Evolutionary conservation across 2,797 vertebrate species (phyloP).

Genomic region (Characodon lateralis): DNA sequence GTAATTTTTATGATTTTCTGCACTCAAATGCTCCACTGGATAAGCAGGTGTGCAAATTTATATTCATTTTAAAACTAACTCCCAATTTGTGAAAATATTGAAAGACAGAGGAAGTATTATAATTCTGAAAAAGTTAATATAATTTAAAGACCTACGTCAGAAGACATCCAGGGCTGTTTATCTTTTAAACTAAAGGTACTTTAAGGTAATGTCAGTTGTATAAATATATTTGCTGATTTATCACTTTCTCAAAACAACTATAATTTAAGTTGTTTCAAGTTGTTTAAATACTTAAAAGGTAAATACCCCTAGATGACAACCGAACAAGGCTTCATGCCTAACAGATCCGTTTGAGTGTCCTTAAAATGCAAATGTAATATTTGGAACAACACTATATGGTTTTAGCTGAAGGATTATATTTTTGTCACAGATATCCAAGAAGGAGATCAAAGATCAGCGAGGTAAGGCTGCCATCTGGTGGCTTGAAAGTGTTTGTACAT

Average conservation of each 20-base stretch:
- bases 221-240: not conserved
- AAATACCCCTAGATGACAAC: not conserved
- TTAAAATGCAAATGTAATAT: not conserved
- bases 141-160: not conserved
- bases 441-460: constrained; percentile 2
- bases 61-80: not conserved
- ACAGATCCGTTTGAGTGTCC: not conserved
- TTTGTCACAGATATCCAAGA: not conserved
- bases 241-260: not conserved
- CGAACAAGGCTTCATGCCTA: not conserved
- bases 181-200: not conserved
- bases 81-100: not conserved
- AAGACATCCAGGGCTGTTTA: not conserved
- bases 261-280: not conserved
- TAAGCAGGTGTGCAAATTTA: not conserved
- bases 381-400: no score
- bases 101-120: not conserved
- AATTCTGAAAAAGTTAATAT: not conserved
- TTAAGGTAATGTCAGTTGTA: no score
- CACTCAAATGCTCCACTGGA: not conserved
- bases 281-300: not conserved
- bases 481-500: constrained; percentile 45
- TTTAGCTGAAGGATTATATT: not conserved
- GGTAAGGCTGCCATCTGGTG: constrained; percentile 65
- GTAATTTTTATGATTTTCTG: not conserved